Percentiles rank a stretch among this genome's conserved stretches.
phyloP scores from a whole-genome alignment of 1,140 invertebrate species.

The Lasioglossum albipes region DNA sequence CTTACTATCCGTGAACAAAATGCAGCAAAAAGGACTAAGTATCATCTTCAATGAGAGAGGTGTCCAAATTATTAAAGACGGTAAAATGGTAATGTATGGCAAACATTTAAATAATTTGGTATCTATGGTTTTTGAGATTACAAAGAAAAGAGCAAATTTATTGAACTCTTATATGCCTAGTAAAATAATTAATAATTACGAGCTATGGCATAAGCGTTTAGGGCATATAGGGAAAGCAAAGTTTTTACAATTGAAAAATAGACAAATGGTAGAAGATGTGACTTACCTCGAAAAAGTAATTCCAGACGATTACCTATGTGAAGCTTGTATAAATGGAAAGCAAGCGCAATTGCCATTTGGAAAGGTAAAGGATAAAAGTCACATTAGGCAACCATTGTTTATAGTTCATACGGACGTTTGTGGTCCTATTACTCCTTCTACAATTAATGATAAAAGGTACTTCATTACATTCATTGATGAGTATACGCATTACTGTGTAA shows the following conservation, averaged over 20 bases:
- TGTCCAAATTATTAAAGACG: too few relatives aligned
- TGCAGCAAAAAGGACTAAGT: too few relatives aligned
- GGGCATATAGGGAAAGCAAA: conserved; percentile 24
- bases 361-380: conserved; percentile 41
- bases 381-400: conserved; percentile 49
- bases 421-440: conserved; percentile 49
- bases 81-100: too few relatives aligned
- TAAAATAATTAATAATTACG: too few relatives aligned
- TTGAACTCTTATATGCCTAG: too few relatives aligned
- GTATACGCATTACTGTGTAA: too few relatives aligned
- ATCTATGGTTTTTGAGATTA: too few relatives aligned
- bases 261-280: conserved; percentile 51
- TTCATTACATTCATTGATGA: conserved; percentile 9
- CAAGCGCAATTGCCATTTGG: conserved; percentile 72
- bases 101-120: too few relatives aligned
- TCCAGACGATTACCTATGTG: conserved; percentile 70
- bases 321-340: conserved; percentile 78
- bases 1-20: too few relatives aligned
- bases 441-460: conserved; percentile 54
- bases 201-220: too few relatives aligned
- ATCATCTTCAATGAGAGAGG: too few relatives aligned
- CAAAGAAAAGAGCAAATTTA: too few relatives aligned
- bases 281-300: conserved; percentile 56
- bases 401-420: conserved; percentile 66
- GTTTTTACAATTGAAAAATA: conserved; percentile 69